Evolutionary conservation across 2,797 vertebrate genomes (phyloP).

Genomic region (Micrastur ruficollis): DNA sequence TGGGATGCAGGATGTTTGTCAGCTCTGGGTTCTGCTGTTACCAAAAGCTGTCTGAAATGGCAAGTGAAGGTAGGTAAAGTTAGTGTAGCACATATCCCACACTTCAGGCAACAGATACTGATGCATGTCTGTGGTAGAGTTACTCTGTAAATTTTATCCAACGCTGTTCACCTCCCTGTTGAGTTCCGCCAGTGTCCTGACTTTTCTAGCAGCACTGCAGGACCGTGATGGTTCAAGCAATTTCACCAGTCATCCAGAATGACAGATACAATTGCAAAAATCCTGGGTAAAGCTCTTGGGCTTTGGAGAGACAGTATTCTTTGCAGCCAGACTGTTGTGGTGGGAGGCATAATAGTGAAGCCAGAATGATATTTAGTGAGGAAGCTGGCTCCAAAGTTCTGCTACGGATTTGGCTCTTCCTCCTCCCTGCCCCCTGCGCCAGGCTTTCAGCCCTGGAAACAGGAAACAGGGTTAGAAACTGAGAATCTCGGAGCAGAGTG

Average conservation of each 20-base stretch:
- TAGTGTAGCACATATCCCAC: neutral
- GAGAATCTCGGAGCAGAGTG: neutral
- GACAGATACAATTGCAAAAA: slow-evolving; percentile 44
- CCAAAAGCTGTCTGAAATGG: neutral
- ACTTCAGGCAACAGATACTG: neutral
- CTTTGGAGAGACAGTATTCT: neutral
- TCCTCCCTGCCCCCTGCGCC: neutral
- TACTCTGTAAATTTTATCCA: neutral
- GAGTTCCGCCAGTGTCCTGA: slow-evolving; percentile 26
- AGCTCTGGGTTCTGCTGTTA: neutral
- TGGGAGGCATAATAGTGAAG: slow-evolving; percentile 18
- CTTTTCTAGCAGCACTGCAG: neutral
- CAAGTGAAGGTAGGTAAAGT: neutral
- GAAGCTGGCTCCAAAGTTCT: slow-evolving; percentile 38
- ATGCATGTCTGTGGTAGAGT: neutral
- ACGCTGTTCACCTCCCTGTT: neutral
- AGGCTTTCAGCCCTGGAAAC: neutral
- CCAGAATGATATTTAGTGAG: slow-evolving; percentile 34
- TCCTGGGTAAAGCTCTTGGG: slow-evolving; percentile 15
- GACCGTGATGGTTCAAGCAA: neutral
- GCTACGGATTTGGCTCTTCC: slow-evolving; percentile 10
- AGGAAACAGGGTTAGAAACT: neutral
- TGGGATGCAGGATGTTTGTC: neutral
- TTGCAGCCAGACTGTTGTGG: slow-evolving; percentile 45
- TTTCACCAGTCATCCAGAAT: slow-evolving; percentile 16